Evolutionary conservation across 1,140 invertebrate genomes (phyloP), one percentile per base, ranked within the genome.

Genomic region (Choristoneura fumiferana): DNA sequence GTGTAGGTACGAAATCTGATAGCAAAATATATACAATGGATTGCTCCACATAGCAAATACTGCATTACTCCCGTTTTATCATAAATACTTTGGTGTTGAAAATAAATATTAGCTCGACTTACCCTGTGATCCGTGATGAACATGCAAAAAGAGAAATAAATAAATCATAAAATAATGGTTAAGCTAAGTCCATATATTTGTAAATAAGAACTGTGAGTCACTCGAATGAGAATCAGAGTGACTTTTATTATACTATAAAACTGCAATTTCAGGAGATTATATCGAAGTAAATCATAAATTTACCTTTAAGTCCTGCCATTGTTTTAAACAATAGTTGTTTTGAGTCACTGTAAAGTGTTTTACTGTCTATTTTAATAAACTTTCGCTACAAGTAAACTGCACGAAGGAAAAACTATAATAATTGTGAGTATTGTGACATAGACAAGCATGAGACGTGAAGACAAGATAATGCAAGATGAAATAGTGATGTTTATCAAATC

Each of bases 201-300:
- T 79, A 78, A 81, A 76, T 78, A 80, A 68, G 12, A 59, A 53
- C 36, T 14, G 71, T 83, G 78, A 83, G 60, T 81, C 75, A 84
- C 74, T 61, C 34, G n/a, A n/a, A n/a, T n/a, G n/a, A 14, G 35
- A 6, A 29, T 35, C 54, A 61, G 38, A 29, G 35, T 57, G 34
- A 54, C 54, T 36, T 54, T 38, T 57, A 29, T n/a, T 49, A n/a
- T 22, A 22, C 18, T 45, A n/a, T 22, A n/a, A 53, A 22, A 53
- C 22, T 18, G 9, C 15, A 4, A 49, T 10, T n/a, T n/a, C n/a
- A n/a, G n/a, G 4, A 29, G 10, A 10, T 40, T 56, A 29, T 17
- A 22, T 9, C 2, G 13, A 33, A 10, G 9, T 33, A 35, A 1
- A 13, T 15, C 6, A 37, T 12, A 36, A 14, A 4, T 39, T 17